Percentiles rank a stretch among this genome's conserved stretches.
These are phyloP conservation scores for Siderastrea siderea DNA, from an alignment of 92 coral and sea anemone species.

Conservation along the genomic window DNA sequence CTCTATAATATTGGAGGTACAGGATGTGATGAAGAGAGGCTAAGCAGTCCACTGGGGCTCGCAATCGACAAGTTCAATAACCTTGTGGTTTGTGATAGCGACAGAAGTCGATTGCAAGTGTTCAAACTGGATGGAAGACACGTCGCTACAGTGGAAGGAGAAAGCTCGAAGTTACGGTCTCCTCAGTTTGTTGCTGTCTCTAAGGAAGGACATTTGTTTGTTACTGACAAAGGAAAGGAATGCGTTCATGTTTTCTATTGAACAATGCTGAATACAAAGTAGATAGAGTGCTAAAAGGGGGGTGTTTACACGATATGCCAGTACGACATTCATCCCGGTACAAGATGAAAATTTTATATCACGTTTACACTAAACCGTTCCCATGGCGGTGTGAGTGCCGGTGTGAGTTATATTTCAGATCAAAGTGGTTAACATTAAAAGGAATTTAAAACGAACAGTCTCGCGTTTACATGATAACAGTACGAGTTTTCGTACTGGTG, in stretches of 20 bases:
- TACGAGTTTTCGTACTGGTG: too few species aligned
- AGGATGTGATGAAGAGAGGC: constrained; percentile 9
- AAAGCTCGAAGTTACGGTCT: background rate
- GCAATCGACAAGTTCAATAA: constrained; percentile 58
- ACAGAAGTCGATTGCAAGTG: constrained; percentile 28
- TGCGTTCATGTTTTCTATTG: constrained; percentile 23
- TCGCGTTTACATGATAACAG: too few species aligned
- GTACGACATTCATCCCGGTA: too few species aligned
- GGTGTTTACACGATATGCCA: too few species aligned
- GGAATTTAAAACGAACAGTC: too few species aligned
- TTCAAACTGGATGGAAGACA: constrained; percentile 38
- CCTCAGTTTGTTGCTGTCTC: constrained; percentile 35
- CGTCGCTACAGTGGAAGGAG: background rate
- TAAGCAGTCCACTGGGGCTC: constrained; percentile 57
- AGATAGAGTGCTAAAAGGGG: background rate
- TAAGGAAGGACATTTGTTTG: constrained; percentile 11
- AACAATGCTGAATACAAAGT: background rate
- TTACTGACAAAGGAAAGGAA: background rate
- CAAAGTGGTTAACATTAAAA: too few species aligned
- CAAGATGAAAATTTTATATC: too few species aligned
- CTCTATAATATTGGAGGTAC: constrained; percentile 40
- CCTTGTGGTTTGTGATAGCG: constrained; percentile 38
- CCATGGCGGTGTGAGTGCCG: too few species aligned
- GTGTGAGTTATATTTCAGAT: too few species aligned
- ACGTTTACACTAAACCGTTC: too few species aligned